Evolutionary conservation across 2,888 invertebrate genomes (phyloP).

Genomic region (Perithous albicinctus): DNA sequence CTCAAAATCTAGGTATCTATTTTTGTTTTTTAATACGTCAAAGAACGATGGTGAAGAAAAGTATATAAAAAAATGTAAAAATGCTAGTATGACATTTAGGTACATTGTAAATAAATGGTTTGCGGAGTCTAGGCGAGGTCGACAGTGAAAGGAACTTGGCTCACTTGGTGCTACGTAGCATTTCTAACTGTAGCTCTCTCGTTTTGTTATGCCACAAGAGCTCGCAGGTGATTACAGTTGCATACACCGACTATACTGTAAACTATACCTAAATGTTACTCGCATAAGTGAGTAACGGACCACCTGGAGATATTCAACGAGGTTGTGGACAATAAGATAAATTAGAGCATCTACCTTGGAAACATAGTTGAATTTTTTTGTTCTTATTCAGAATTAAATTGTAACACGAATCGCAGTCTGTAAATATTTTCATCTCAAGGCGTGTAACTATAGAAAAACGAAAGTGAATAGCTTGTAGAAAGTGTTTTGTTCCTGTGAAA

Average conservation of each 20-base stretch:
- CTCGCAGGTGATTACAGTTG: conserved; percentile 57
- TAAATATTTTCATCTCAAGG: background rate
- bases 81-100: conserved; percentile 67
- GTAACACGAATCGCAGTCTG: no score
- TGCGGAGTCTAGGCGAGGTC: conserved; percentile 73
- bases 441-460: conserved; percentile 14
- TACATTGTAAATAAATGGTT: conserved; percentile 35
- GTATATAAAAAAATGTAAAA: conserved; percentile 27
- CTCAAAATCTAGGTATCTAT: background rate
- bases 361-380: background rate
- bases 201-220: conserved; percentile 37
- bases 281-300: conserved; percentile 30
- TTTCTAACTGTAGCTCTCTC: conserved; percentile 61
- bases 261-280: conserved; percentile 2
- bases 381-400: background rate
- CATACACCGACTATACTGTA: conserved; percentile 15
- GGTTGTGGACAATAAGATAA: background rate
- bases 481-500: conserved; percentile 33
- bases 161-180: conserved; percentile 33
- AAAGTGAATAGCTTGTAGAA: conserved; percentile 32
- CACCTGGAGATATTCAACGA: conserved; percentile 4
- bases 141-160: conserved; percentile 78
- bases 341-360: background rate
- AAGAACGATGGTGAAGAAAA: background rate
- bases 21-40: background rate